phyloP scores from a whole-genome alignment of 1,140 invertebrate genomes.

The Mizuhopecten yessoensis region DNA sequence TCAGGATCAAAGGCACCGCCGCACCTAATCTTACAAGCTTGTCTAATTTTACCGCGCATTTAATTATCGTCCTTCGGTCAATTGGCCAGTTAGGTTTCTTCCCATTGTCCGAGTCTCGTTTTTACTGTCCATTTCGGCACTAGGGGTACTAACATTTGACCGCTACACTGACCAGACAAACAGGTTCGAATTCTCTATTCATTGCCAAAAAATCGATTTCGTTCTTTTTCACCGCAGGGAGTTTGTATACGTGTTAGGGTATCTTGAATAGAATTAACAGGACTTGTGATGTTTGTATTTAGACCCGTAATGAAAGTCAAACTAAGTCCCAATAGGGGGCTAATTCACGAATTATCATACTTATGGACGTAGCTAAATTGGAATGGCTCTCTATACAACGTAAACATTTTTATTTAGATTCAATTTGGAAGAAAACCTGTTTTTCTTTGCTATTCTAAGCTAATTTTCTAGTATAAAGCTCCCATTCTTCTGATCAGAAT shows the following conservation, averaged over 20 bases:
- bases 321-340: slow-evolving; percentile 17
- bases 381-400: slow-evolving; percentile 3
- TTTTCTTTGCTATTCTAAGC: slow-evolving; percentile 35
- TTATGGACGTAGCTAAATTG: not conserved
- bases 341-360: slow-evolving; percentile 11
- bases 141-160: not conserved
- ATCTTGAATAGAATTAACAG: slow-evolving; percentile 1
- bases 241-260: slow-evolving; percentile 14
- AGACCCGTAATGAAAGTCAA: slow-evolving; percentile 21
- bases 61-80: slow-evolving; percentile 26
- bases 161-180: slow-evolving; percentile 30
- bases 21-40: slow-evolving; percentile 17
- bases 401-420: slow-evolving; percentile 40
- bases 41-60: slow-evolving; percentile 38
- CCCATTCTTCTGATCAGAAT: not conserved
- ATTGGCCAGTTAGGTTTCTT: slow-evolving; percentile 23
- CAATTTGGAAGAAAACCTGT: slow-evolving; percentile 4
- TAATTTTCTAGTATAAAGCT: slow-evolving; percentile 1
- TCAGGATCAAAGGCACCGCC: not conserved
- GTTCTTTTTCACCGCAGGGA: slow-evolving; percentile 4
- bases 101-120: not conserved
- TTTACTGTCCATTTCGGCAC: slow-evolving; percentile 32
- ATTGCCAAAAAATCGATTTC: not conserved
- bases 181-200: not conserved
- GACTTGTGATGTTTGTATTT: slow-evolving; percentile 18